Evolutionary conservation across 2,113 vertebrate species (phyloP), one percentile per base, ranked within the genome.

Genomic region (Corythornis vintsioides): DNA sequence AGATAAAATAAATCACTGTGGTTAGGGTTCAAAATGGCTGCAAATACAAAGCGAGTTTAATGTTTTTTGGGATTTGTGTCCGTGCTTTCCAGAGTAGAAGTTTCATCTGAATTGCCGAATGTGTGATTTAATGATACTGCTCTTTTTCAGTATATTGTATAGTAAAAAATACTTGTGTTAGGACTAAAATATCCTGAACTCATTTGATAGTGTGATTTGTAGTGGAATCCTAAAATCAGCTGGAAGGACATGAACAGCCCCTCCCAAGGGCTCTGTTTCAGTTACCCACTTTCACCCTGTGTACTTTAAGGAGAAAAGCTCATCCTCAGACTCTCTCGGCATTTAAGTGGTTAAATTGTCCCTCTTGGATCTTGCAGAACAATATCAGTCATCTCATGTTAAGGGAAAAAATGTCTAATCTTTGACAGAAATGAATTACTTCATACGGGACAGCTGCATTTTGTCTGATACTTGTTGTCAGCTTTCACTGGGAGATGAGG

Each of bases 401-500:
- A 97, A 94, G 83, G 89, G 84, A 82, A 73, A 86, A 97, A 96
- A 97, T 65, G 95, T 97, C 97, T 98, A 97, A 98, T 98, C 97
- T 97, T 94, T 97, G 97, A 97, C 97, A 98, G 96, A 98, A 98
- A 98, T 97, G 94, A 98, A 98, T 98, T 97, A 97, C 96, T 97
- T 97, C 94, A 96, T 97, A 94, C 61, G 71, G 97, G 97, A 97
- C 97, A 96, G 96, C 95, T 96, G 95, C 96, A 96, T 98, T 97
- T 96, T 95, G 95, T 92, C 96, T 97, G 96, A 98, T 98, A 96
- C 97, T 96, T 96, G 91, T 97, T 98, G 97, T 97, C 97, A 98
- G 96, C 91, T 96, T 97, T 97, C 96, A 79, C 85, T 95, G 93
- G 90, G 83, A 97, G 97, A 97, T 15, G 94, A 95, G 95, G 94